phyloP scores from a whole-genome alignment of 2,797 vertebrate genomes.

The Crocidura indochinensis region DNA sequence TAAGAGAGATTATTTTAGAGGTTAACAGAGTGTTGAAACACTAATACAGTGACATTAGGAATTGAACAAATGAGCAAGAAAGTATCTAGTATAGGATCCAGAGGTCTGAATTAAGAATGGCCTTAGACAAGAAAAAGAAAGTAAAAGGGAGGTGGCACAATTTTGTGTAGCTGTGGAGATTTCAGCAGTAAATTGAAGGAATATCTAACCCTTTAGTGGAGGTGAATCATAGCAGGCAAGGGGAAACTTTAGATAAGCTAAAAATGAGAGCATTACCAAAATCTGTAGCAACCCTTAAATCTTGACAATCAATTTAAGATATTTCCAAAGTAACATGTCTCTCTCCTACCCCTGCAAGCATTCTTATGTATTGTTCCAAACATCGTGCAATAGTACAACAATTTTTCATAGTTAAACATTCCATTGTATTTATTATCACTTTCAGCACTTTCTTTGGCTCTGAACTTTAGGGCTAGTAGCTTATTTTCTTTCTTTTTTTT shows the following conservation, averaged over 20 bases:
- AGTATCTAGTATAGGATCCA: not conserved
- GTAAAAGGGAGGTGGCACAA: not conserved
- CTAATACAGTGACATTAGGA: not conserved
- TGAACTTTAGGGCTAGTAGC: not conserved
- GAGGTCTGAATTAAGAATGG: not conserved
- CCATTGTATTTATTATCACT: slow-evolving; percentile 33
- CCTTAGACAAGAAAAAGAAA: not conserved
- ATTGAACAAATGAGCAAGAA: not conserved
- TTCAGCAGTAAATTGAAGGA: slow-evolving; percentile 36
- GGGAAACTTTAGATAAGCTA: not conserved
- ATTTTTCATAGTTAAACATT: slow-evolving; percentile 25
- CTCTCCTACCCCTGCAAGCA: not conserved
- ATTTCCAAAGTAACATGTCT: not conserved
- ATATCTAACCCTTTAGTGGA: not conserved
- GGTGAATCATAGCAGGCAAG: not conserved
- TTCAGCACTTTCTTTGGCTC: slow-evolving; percentile 7
- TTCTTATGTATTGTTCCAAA: not conserved
- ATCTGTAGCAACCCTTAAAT: slow-evolving; percentile 7
- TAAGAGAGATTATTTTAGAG: not conserved
- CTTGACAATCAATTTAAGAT: not conserved
- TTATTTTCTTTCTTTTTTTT: no score
- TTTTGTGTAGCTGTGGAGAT: not conserved
- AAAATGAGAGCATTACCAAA: not conserved
- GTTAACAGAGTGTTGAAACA: not conserved
- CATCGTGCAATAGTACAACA: not conserved